Conservation (phyloP, 1,140 invertebrate genomes). For the Hyphantria cunea region DNA sequence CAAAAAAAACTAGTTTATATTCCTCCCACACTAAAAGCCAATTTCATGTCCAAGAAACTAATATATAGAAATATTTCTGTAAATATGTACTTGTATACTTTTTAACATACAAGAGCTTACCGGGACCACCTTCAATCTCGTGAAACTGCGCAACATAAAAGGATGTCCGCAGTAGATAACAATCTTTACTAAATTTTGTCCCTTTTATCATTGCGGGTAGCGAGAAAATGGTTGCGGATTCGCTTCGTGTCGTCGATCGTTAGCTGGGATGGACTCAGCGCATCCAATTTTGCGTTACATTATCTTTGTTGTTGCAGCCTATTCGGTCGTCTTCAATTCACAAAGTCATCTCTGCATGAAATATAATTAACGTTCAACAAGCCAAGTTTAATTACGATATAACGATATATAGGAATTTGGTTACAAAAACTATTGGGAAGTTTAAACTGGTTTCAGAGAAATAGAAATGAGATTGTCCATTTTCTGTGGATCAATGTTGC, state of each 20-base stretch:
- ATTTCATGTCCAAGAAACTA: too few species aligned
- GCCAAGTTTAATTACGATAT: too few species aligned
- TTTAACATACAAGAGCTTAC: neutral
- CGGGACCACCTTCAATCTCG: conserved; percentile 4
- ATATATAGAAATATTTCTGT: too few species aligned
- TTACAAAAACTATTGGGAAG: too few species aligned
- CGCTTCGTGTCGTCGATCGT: neutral
- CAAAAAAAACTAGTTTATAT: too few species aligned
- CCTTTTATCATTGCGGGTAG: conserved; percentile 10
- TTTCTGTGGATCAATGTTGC: too few species aligned
- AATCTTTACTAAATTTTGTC: conserved; percentile 20
- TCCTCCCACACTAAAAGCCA: too few species aligned
- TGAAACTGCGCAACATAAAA: conserved; percentile 6
- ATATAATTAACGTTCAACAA: conserved; percentile 30
- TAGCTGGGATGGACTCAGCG: conserved; percentile 19
- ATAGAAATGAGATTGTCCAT: too few species aligned
- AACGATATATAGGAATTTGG: too few species aligned
- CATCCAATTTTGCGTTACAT: conserved; percentile 46
- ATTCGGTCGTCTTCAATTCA: conserved; percentile 33
- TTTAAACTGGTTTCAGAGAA: too few species aligned
- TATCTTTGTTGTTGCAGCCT: conserved; percentile 48
- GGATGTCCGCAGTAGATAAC: conserved; percentile 20
- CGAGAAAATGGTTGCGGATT: too few species aligned
- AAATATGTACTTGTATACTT: neutral
- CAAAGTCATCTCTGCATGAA: conserved; percentile 32